These are phyloP conservation scores for Galeopsomyia nigrocyanea DNA, from an alignment of 2,888 invertebrate genomes.

Conservation along the genomic window DNA sequence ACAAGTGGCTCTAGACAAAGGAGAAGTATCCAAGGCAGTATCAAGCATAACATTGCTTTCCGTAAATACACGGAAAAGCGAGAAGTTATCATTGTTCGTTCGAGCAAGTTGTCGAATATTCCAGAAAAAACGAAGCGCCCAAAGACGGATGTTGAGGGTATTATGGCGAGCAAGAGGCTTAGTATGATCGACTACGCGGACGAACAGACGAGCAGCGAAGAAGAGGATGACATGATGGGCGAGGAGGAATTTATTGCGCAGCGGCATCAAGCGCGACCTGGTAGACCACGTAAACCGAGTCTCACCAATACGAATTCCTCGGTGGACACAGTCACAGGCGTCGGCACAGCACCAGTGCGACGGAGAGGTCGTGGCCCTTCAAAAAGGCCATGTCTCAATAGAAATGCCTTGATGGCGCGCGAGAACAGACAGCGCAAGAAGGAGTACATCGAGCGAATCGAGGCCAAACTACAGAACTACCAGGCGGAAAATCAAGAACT, in stretches of 20 bases:
- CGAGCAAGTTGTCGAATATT: too few relatives aligned
- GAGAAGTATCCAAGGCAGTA: too few relatives aligned
- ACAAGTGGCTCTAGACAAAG: too few relatives aligned
- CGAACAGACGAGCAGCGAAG: conserved; percentile 25
- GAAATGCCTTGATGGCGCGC: conserved; percentile 75
- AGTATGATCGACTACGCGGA: conserved; percentile 25
- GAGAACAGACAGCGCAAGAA: conserved; percentile 76
- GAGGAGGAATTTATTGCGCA: neutral
- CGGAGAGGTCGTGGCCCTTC: conserved; percentile 53
- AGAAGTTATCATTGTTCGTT: too few relatives aligned
- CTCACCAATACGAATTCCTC: conserved; percentile 15
- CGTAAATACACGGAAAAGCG: too few relatives aligned
- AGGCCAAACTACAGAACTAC: conserved; percentile 69
- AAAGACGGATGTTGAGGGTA: neutral
- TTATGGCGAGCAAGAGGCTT: conserved; percentile 34
- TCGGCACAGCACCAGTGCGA: neutral
- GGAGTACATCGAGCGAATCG: conserved; percentile 72
- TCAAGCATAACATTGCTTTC: too few relatives aligned
- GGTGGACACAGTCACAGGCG: neutral
- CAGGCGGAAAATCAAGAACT: conserved; percentile 70
- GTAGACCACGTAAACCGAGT: conserved; percentile 23
- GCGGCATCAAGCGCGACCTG: neutral
- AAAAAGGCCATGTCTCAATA: conserved; percentile 68
- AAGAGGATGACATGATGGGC: conserved; percentile 28
- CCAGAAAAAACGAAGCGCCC: neutral